Conservation (phyloP, 1,140 invertebrate species). For the Micrasema longulum region DNA sequence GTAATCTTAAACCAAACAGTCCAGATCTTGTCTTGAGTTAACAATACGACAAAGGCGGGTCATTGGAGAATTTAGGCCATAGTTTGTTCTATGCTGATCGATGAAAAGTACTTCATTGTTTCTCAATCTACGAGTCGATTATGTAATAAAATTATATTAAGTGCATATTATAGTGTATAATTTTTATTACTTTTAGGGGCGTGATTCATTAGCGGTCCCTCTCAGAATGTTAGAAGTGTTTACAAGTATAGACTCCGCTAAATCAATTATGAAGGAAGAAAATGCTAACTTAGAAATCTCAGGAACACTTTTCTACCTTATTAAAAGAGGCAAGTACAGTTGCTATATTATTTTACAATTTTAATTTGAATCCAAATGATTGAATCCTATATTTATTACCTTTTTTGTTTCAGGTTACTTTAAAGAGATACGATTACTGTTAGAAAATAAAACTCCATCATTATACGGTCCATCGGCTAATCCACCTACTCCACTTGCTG, state of each 20-base stretch:
- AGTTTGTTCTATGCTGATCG: too few relatives aligned
- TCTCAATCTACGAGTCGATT: too few relatives aligned
- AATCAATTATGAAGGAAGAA: conserved; percentile 63
- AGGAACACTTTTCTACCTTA: conserved; percentile 63
- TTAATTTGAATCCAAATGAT: too few relatives aligned
- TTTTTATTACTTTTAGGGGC: conserved; percentile 31
- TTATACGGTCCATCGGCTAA: conserved; percentile 75
- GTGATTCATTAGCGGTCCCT: conserved; percentile 78
- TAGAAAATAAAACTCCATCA: conserved; percentile 80
- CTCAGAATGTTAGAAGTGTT: conserved; percentile 84
- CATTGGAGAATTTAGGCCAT: too few relatives aligned
- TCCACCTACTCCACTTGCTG: conserved; percentile 81
- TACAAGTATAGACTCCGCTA: conserved; percentile 70
- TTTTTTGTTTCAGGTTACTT: conserved; percentile 76
- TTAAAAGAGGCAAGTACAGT: conserved; percentile 60
- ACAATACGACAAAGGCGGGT: too few relatives aligned
- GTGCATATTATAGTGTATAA: background rate
- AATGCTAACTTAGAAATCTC: conserved; percentile 61
- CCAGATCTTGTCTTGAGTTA: too few relatives aligned
- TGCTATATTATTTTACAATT: background rate
- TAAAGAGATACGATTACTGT: conserved; percentile 74
- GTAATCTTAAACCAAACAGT: too few relatives aligned
- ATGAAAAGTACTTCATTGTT: too few relatives aligned
- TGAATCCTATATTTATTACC: too few relatives aligned
- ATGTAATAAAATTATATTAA: too few relatives aligned